Base-by-base conservation (phyloP, 2,888 invertebrate species). In the Boloria selene region DNA sequence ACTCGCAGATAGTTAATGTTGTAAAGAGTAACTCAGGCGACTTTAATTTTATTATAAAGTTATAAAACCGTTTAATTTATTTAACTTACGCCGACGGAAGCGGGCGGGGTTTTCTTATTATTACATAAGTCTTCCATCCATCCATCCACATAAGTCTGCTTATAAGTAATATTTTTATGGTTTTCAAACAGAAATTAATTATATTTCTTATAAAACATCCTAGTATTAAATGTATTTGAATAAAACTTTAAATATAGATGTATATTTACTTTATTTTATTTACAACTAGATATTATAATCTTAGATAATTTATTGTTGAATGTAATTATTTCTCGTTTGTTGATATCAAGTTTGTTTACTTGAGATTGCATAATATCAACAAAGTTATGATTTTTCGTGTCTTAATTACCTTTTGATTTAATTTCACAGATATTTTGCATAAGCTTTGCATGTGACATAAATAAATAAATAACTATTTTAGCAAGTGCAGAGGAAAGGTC, bases 251-350 rank as follows among this genome's bases (percentile, higher is more conserved):
- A 26, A 2, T 22, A 56, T 56, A 56, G 56, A 56, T 56, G 14
- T 56, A n/a, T 45, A 44, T 56, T 45, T 56, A 45, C 56, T 22
- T 45, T 26, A 2, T n/a, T 13, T 45, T 45, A 45, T n/a, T 45
- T 26, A 26, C 56, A 44, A 16, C 56, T 22, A 56, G 13, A 14
- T 22, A n/a, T 22, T 56, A 38, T 56, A 45, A 56, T 56, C 45
- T 45, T 5, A 45, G 44, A 56, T 56, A 45, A 56, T 56, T 56
- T 56, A 56, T 45, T n/a, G 26, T 45, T 45, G 44, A 56, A 45
- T 56, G 31, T 56, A 56, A 26, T 44, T 56, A 22, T 1, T 2
- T 45, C 14, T 45, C 10, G 13, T 45, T n/a, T 45, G n/a, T 22
- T 45, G 3, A 56, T 5, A 22, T 45, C 45, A 45, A 7, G 7